These are phyloP conservation scores for Pollenia griseotomentosa DNA, from an alignment of 2,888 invertebrate genomes.

Conservation along the genomic window DNA sequence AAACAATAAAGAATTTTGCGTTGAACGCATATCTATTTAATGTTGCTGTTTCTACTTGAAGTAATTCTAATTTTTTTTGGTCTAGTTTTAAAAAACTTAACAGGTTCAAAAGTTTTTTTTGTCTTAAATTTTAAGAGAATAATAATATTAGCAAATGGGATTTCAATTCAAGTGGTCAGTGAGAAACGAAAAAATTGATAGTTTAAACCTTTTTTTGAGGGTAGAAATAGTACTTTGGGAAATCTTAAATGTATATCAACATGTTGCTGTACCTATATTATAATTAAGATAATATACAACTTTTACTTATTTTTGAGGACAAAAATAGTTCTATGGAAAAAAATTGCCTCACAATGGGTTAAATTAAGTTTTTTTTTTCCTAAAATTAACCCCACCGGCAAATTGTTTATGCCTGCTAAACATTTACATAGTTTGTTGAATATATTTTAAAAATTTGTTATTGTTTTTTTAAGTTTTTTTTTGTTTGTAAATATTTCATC, in stretches of 20 bases:
- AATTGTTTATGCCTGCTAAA: constrained; percentile 38
- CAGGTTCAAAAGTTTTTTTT: neutral
- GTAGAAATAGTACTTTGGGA: no score
- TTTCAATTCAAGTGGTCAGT: no score
- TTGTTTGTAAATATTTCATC: constrained; percentile 23
- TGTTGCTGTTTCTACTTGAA: constrained; percentile 6
- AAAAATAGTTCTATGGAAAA: no score
- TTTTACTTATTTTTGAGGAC: no score
- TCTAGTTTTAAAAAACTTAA: neutral
- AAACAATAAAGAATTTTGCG: constrained; percentile 3
- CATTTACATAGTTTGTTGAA: constrained; percentile 48
- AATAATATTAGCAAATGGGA: no score
- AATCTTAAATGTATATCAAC: neutral
- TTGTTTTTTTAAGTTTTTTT: neutral
- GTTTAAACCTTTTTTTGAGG: no score
- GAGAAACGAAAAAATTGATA: no score
- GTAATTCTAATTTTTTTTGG: constrained; percentile 16
- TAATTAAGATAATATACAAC: no score
- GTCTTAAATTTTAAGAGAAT: neutral
- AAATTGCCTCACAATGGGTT: neutral
- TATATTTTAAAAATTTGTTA: neutral
- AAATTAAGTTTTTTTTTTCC: neutral
- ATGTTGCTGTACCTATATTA: neutral
- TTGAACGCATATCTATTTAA: constrained; percentile 18
- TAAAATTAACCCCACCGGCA: neutral